Evolutionary conservation across 2,113 vertebrate species (phyloP), one percentile per base, ranked within the genome.

Genomic region (Prunella himalayana): DNA sequence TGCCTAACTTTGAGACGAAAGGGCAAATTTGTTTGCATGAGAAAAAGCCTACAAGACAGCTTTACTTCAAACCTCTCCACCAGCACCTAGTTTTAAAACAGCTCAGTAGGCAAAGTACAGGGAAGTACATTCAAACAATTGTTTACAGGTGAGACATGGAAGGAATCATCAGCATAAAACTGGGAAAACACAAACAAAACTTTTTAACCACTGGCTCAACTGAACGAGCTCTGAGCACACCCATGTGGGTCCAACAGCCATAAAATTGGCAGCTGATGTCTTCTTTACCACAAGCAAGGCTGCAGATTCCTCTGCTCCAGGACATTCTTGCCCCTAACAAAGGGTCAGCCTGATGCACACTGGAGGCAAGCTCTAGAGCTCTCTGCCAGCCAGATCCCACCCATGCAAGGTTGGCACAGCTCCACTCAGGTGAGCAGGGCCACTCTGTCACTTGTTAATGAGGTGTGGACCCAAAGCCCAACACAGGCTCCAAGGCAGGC

Each of bases 101-200:
- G 54, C 42, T 63, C 39, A 65, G 16, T 1, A 90, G 39, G 54
- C 19, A 78, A 78, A 65, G 72, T 33, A 68, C 1, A 51, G 35
- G 25, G 22, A 57, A 21, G n/a, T 20, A 60, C 7, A 20, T 28
- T 82, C 75, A 85, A 64, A 39, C 6, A 31, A 28, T 2, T 31
- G 10, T 63, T 60, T 69, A 82, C 3, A 80, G 44, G 45, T 0
- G 0, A 64, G 45, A 79, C 44, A 60, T 0, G 1, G 70, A 91
- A 83, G 15, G 56, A 68, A 39, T 22, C 14, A 65, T 30, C 56
- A 71, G 11, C 60, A 63, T 13, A 66, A 37, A 91, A 47, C 31
- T 14, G 7, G 28, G 44, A 76, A 91, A 89, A 82, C 37, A 37
- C 3, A 53, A 88, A 56, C 10, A 47, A 88, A 77, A 33, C n/a